Evolutionary conservation across 2,888 invertebrate genomes (phyloP).

Genomic region (Dorcus parallelipipedus): DNA sequence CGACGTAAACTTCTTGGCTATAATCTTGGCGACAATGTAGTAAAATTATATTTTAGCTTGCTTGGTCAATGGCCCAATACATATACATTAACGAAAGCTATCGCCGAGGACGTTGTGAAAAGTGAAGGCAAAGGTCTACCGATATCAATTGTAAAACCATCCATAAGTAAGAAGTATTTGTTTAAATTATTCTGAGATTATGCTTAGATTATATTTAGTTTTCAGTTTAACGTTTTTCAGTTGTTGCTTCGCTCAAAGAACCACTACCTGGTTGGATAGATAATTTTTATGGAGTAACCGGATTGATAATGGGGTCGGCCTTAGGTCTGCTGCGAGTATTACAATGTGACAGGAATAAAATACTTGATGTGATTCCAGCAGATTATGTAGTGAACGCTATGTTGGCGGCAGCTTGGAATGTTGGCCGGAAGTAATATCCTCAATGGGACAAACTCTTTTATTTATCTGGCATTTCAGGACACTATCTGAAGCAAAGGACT

Average conservation of each 20-base stretch:
- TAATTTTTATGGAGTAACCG: conserved; percentile 75
- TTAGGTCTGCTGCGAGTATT: conserved; percentile 73
- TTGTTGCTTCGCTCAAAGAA: conserved; percentile 49
- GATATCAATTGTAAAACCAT: conserved; percentile 65
- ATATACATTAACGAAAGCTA: conserved; percentile 69
- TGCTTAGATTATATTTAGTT: no score
- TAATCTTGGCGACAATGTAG: no score
- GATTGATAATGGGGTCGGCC: conserved; percentile 66
- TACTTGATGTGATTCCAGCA: conserved; percentile 72
- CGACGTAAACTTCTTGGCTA: conserved; percentile 31
- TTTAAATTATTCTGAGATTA: no score
- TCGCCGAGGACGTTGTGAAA: conserved; percentile 63
- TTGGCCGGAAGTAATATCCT: no score
- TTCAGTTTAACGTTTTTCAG: conserved; percentile 21
- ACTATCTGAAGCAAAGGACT: no score
- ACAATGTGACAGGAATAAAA: conserved; percentile 65
- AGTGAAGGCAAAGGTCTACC: conserved; percentile 57
- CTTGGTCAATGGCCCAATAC: conserved; percentile 64
- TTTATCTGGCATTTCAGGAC: no score
- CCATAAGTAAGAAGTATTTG: conserved; percentile 50
- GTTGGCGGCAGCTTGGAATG: conserved; percentile 59
- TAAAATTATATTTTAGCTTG: conserved; percentile 45
- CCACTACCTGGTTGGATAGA: conserved; percentile 70
- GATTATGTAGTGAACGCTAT: conserved; percentile 62
- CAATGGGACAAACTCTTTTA: no score